Evolutionary conservation across 2,797 vertebrate genomes (phyloP), one percentile per base, ranked within the genome.

Genomic region (Pteropus rufus): DNA sequence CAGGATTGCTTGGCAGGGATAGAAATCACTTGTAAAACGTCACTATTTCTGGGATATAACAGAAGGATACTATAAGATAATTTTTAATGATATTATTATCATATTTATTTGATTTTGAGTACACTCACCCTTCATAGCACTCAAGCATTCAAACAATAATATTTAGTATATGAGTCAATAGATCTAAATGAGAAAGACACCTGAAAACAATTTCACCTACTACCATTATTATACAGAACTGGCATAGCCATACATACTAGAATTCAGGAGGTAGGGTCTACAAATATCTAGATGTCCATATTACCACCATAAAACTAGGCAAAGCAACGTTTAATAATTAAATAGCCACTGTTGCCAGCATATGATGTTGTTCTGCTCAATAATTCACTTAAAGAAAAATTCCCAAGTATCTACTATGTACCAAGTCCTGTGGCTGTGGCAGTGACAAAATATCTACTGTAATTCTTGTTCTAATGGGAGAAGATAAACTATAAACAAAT

Each of bases 61-160:
- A 46, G 2, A 7, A 85, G 29, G 31, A n/a, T 21, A 86, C 77
- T 36, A 77, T 64, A 75, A 36, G 46, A 54, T 52, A 82, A 18
- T 6, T 65, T 86, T 64, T 41, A 54, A 31, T 65, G 26, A 18
- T 84, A 41, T 65, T 65, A 77, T 67, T 44, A 34, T 60, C 8
- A 73, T 67, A 96, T 44, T 49, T 87, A 52, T 90, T 95, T 46
- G 5, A 76, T 49, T 89, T 26, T 86, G 58, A 92, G 69, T 89
- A 18, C 23, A n/a, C 4, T 54, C 41, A 41, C 16, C 3, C 3
- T 88, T 64, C 31, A 81, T 29, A 67, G 23, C 29, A 85, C 10
- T 81, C 1, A 41, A 41, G 6, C 15, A 49, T 80, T 77, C 39
- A 94, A 29, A 73, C 4, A 69, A 46, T 89, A 69, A 46, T 89